Evolutionary conservation across 2,888 invertebrate genomes (phyloP), one percentile per base, ranked within the genome.

Genomic region (Sphaerophoria rueppellii): DNA sequence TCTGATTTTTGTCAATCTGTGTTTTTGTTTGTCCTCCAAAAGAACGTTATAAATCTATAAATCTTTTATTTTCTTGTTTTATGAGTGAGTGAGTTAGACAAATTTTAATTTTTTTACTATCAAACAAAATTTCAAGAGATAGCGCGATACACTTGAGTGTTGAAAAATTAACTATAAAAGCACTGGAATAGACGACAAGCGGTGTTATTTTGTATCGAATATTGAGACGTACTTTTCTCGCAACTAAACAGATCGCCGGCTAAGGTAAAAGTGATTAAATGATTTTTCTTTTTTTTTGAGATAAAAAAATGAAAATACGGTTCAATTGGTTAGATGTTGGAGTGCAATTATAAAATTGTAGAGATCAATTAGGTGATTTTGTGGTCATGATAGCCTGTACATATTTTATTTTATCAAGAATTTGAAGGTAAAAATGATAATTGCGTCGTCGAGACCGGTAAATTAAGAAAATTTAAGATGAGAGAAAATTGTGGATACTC

Each of bases 41-140:
- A 72, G 73, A 72, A 69, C 43, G 54, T 7, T 40, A 63, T 16
- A 52, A 34, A 43, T 35, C 58, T 63, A 61, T 52, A 58, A n/a
- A 12, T 69, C 40, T 16, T 55, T 43, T 12, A 9, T 43, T 43
- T 43, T 0, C 9, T 43, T 43, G 43, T 43, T 37, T 43, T n/a
- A 34, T 16, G 52, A 43, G 40, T 16, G 52, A 43, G 40, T 55
- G 16, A 43, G 34, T 37, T 37, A 32, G n/a, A 35, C 2, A 43
- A 48, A 76, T 40, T 12, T 32, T 40, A 65, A 69, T 74, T 82
- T n/a, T 43, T 67, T 32, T 24, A 24, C 74, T 82, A 78, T 82
- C 82, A 74, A 58, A 78, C 61, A n/a, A 40, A 37, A 35, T 48
- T 32, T 40, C 43, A 63, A 69, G 24, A 73, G 73, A 82, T 82